A percentile compares a stretch with the other conserved stretches of the same genome.
Evolutionary conservation across 2,888 invertebrate genomes (phyloP).

Genomic region (Spodoptera exigua): DNA sequence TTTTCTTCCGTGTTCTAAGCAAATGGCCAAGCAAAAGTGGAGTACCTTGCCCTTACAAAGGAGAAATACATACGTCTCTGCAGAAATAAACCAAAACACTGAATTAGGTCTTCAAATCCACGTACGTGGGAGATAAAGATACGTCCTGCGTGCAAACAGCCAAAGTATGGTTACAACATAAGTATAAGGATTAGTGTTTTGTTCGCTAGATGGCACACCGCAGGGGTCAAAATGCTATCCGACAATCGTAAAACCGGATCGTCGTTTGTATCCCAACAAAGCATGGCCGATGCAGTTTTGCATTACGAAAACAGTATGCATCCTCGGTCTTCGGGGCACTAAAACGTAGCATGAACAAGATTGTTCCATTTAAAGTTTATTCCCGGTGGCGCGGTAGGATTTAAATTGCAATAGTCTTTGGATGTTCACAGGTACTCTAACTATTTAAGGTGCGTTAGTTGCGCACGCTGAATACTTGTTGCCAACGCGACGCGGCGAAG

Average conservation of each 20-base stretch:
- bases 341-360: slow-evolving; percentile 61
- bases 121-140: slow-evolving; percentile 13
- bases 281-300: slow-evolving; percentile 67
- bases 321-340: slow-evolving; percentile 53
- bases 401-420: slow-evolving; percentile 50
- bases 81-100: neutral
- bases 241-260: slow-evolving; percentile 72
- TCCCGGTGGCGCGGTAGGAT: slow-evolving; percentile 34
- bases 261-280: slow-evolving; percentile 62
- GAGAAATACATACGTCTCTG: too few relatives aligned
- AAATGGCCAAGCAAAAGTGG: too few relatives aligned
- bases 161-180: slow-evolving; percentile 50
- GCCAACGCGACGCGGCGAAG: slow-evolving; percentile 20
- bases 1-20: too few relatives aligned
- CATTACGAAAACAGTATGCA: slow-evolving; percentile 70
- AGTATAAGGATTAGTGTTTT: slow-evolving; percentile 61
- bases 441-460: slow-evolving; percentile 44
- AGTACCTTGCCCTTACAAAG: too few relatives aligned
- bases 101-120: slow-evolving; percentile 38
- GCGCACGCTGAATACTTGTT: slow-evolving; percentile 29
- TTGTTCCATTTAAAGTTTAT: slow-evolving; percentile 55
- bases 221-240: slow-evolving; percentile 76
- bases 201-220: slow-evolving; percentile 67
- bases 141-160: slow-evolving; percentile 48
- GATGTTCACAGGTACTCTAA: slow-evolving; percentile 26